Conservation (phyloP, 2,888 invertebrate species). For the Phasia obesa region DNA sequence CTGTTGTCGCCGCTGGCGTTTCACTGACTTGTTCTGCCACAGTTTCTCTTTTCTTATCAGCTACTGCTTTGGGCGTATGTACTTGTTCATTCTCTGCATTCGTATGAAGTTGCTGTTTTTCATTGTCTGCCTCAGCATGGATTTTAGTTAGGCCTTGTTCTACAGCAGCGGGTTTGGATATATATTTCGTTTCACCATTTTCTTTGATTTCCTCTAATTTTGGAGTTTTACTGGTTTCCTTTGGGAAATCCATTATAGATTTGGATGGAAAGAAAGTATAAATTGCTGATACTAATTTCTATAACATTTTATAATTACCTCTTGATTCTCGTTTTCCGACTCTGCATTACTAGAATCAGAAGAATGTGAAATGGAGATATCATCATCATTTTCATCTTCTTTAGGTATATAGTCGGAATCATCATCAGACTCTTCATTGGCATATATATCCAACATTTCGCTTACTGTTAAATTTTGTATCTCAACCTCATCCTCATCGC, state of each 20-base stretch:
- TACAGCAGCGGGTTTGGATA: slow-evolving; percentile 64
- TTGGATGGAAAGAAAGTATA: background rate
- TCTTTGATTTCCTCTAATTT: slow-evolving; percentile 40
- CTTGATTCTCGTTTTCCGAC: slow-evolving; percentile 11
- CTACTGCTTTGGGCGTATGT: slow-evolving; percentile 36
- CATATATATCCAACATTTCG: slow-evolving; percentile 78
- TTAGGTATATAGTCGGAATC: slow-evolving; percentile 79
- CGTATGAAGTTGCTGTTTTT: slow-evolving; percentile 51
- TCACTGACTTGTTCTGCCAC: slow-evolving; percentile 33
- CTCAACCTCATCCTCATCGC: slow-evolving; percentile 64
- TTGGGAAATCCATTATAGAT: background rate
- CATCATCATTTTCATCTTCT: slow-evolving; percentile 67
- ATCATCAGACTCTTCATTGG: slow-evolving; percentile 76
- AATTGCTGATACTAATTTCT: background rate
- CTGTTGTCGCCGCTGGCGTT: slow-evolving; percentile 1
- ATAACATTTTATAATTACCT: slow-evolving; percentile 11
- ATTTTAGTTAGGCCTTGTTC: slow-evolving; percentile 57
- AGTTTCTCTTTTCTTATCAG: slow-evolving; percentile 3
- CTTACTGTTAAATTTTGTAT: slow-evolving; percentile 75
- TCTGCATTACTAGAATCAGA: slow-evolving; percentile 55
- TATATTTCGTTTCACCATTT: slow-evolving; percentile 55
- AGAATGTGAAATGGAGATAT: slow-evolving; percentile 61
- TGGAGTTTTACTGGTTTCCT: background rate
- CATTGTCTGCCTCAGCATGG: slow-evolving; percentile 48
- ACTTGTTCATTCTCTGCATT: slow-evolving; percentile 57